Conservation (phyloP, 2,797 vertebrate species). For the Acridotheres tristis region DNA sequence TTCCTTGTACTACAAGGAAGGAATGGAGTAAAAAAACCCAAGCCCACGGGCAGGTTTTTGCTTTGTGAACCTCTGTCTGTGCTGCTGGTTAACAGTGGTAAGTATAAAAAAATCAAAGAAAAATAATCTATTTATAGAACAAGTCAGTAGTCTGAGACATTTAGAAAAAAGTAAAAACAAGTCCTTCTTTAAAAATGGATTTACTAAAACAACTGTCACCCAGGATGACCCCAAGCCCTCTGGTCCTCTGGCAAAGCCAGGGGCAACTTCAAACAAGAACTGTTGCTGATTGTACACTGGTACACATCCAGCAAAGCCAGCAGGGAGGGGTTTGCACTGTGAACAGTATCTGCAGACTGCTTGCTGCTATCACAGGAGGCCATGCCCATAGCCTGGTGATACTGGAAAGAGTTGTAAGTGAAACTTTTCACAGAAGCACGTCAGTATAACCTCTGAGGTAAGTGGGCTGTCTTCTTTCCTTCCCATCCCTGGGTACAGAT, state of each 20-base stretch:
- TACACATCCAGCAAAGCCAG: constrained; percentile 55
- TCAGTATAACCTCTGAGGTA: constrained; percentile 70
- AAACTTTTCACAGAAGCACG: constrained; percentile 71
- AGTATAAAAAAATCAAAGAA: constrained; percentile 84
- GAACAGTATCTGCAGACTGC: constrained; percentile 55
- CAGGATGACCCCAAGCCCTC: constrained; percentile 70
- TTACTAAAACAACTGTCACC: constrained; percentile 81
- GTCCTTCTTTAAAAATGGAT: constrained; percentile 82
- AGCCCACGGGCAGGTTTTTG: constrained; percentile 77
- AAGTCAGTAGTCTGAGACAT: constrained; percentile 86
- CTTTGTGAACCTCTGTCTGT: constrained; percentile 78
- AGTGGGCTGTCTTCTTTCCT: constrained; percentile 57
- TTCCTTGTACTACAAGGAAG: constrained; percentile 81
- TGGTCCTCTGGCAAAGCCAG: constrained; percentile 69
- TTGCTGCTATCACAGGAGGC: constrained; percentile 50
- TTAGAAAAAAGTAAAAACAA: constrained; percentile 86
- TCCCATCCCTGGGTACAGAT: constrained; percentile 47
- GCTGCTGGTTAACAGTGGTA: constrained; percentile 82
- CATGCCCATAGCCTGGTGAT: constrained; percentile 70
- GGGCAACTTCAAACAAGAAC: constrained; percentile 29
- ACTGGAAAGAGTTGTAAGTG: constrained; percentile 68
- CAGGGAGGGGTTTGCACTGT: constrained; percentile 49
- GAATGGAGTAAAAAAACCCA: constrained; percentile 76
- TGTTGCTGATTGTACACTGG: constrained; percentile 49
- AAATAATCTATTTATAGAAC: constrained; percentile 86